These are phyloP conservation scores for Hyposmocoma kahamanoa DNA, from an alignment of 1,140 invertebrate species.

Conservation along the genomic window DNA sequence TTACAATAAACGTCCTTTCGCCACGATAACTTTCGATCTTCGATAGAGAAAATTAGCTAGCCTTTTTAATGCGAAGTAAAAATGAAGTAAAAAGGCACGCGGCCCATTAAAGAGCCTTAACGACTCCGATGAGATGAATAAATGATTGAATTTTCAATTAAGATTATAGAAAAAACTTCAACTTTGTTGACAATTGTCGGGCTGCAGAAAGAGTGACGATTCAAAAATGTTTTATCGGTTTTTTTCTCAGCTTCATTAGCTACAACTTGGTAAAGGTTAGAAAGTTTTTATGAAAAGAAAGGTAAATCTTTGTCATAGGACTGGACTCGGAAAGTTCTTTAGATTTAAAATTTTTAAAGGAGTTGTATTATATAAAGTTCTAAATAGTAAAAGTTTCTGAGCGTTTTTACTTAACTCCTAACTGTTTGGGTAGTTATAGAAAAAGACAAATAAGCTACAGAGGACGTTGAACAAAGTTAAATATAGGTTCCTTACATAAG, in stretches of 20 bases:
- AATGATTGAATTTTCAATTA: constrained; percentile 72
- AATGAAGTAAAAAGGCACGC: constrained; percentile 48
- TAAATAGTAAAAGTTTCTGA: too few relatives aligned
- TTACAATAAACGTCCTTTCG: too few relatives aligned
- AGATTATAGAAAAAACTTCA: constrained; percentile 51
- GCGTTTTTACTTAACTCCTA: too few relatives aligned
- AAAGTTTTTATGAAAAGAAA: background rate
- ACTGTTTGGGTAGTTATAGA: too few relatives aligned
- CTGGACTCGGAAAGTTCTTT: too few relatives aligned
- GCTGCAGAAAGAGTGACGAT: constrained; percentile 24
- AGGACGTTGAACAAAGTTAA: too few relatives aligned
- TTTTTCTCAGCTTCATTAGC: background rate
- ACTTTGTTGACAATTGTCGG: constrained; percentile 61
- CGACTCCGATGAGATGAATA: constrained; percentile 66
- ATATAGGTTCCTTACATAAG: too few relatives aligned
- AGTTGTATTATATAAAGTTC: too few relatives aligned
- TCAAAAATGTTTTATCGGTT: constrained; percentile 20
- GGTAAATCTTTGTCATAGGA: too few relatives aligned
- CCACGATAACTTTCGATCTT: constrained; percentile 30
- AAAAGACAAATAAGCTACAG: too few relatives aligned
- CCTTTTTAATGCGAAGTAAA: constrained; percentile 51
- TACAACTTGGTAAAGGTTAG: background rate
- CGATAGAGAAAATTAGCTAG: constrained; percentile 48
- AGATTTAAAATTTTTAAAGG: too few relatives aligned
- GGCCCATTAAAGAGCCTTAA: constrained; percentile 58